Evolutionary conservation across 2,797 vertebrate species (phyloP).

Genomic region (Gouania willdenowi): DNA sequence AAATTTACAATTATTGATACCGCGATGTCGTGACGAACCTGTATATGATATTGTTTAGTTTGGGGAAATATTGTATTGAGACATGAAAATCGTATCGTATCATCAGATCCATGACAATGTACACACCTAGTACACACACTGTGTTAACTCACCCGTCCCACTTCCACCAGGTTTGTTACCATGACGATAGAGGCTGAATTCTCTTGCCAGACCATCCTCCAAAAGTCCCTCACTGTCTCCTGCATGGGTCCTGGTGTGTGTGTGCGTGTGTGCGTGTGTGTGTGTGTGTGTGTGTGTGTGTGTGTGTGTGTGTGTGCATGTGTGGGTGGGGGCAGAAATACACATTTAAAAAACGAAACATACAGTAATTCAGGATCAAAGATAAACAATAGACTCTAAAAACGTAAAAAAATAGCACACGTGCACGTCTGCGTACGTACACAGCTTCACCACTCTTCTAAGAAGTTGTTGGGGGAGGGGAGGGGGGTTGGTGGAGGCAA

Average conservation of each 20-base stretch:
- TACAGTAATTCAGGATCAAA: slow-evolving; percentile 4
- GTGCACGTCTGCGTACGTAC: slow-evolving; percentile 3
- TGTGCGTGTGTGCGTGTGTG: slow-evolving; percentile 1
- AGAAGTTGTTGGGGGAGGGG: slow-evolving; percentile 40
- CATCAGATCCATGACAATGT: no score
- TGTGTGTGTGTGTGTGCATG: no score
- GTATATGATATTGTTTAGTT: no score
- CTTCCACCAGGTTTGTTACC: slow-evolving; percentile 98
- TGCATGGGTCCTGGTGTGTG: slow-evolving; percentile 89
- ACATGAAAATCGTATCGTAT: no score
- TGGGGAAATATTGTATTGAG: no score
- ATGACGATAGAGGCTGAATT: slow-evolving; percentile 97
- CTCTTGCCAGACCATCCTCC: slow-evolving; percentile 99
- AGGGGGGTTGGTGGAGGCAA: slow-evolving; percentile 58
- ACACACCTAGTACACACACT: no score
- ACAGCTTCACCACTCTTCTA: slow-evolving; percentile 38
- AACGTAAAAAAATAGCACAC: slow-evolving; percentile 1
- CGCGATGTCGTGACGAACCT: no score
- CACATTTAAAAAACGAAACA: background rate
- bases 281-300: background rate
- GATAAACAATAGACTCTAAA: background rate
- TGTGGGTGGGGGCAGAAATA: no score
- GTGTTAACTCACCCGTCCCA: slow-evolving; percentile 88
- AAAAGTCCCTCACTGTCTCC: slow-evolving; percentile 97
- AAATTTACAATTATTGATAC: no score